Percentiles rank a stretch among this genome's conserved stretches.
Evolutionary conservation across 2,888 invertebrate genomes (phyloP).

Genomic region (Pseudococcus jackbeardsleyi): DNA sequence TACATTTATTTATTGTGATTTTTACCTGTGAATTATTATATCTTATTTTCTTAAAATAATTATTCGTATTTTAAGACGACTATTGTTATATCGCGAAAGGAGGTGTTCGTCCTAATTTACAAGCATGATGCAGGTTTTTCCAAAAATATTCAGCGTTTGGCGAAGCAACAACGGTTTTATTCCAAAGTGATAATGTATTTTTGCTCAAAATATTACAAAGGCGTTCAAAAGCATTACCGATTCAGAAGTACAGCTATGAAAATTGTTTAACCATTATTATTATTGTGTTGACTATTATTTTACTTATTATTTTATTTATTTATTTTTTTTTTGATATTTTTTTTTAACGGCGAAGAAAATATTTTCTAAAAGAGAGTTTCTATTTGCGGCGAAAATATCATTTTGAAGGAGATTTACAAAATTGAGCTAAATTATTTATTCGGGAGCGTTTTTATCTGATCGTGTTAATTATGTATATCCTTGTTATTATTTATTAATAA

Average conservation of each 20-base stretch:
- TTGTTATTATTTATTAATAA: conserved; percentile 58
- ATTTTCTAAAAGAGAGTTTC: conserved; percentile 43
- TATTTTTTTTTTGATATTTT: conserved; percentile 11
- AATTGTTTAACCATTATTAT: conserved; percentile 34
- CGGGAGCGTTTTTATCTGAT: conserved; percentile 27
- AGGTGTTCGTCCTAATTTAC: conserved; percentile 42
- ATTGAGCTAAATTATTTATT: conserved; percentile 46
- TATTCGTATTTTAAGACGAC: conserved; percentile 18
- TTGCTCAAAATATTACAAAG: neutral
- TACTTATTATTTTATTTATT: conserved; percentile 36
- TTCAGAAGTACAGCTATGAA: conserved; percentile 14
- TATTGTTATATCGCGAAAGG: neutral
- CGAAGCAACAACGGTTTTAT: neutral
- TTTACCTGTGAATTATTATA: conserved; percentile 39
- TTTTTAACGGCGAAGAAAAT: conserved; percentile 44
- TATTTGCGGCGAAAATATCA: neutral
- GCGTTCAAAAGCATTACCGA: neutral
- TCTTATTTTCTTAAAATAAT: conserved; percentile 7
- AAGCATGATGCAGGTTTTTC: neutral
- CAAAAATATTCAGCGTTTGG: conserved; percentile 3
- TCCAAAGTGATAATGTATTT: conserved; percentile 19
- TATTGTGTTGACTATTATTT: conserved; percentile 40
- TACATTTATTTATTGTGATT: conserved; percentile 44
- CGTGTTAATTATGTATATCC: conserved; percentile 36
- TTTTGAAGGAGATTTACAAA: conserved; percentile 33